A percentile compares a stretch with the other conserved stretches of the same genome.
Conservation (phyloP, 1,140 invertebrate species). For the Brachionus plicatilis region DNA sequence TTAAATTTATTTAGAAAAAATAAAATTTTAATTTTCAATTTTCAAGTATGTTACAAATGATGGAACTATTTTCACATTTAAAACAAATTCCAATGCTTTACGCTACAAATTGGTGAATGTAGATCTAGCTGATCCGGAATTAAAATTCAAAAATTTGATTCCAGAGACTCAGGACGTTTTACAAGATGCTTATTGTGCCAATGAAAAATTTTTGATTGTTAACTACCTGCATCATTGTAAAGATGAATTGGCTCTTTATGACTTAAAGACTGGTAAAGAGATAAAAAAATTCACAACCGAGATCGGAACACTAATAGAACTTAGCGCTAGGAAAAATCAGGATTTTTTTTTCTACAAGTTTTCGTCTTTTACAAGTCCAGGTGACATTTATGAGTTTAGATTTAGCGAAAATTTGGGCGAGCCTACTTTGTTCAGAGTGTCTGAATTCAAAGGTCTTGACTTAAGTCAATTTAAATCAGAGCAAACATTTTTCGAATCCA, state of each 20-base stretch:
- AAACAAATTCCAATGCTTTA: conserved; percentile 86
- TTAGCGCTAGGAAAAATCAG: conserved; percentile 76
- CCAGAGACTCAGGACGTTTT: conserved; percentile 77
- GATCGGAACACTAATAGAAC: conserved; percentile 76
- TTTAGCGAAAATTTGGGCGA: conserved; percentile 64
- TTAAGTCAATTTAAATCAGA: conserved; percentile 71
- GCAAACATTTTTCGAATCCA: conserved; percentile 88
- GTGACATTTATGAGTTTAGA: conserved; percentile 80
- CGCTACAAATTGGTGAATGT: conserved; percentile 82
- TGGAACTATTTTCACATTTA: conserved; percentile 73
- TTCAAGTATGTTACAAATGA: conserved; percentile 81
- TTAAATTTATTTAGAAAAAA: background rate
- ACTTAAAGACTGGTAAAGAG: conserved; percentile 64
- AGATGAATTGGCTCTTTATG: conserved; percentile 75
- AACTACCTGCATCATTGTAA: conserved; percentile 92
- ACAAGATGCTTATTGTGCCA: conserved; percentile 76
- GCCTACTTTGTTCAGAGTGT: conserved; percentile 71
- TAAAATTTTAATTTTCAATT: conserved; percentile 46
- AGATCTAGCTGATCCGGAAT: conserved; percentile 69
- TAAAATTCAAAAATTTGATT: conserved; percentile 59
- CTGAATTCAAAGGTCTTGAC: conserved; percentile 77
- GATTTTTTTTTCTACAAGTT: conserved; percentile 82
- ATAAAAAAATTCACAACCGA: conserved; percentile 66
- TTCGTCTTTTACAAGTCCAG: conserved; percentile 84
- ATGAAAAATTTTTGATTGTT: conserved; percentile 74